Percentiles rank a stretch among this genome's conserved stretches.
These are phyloP conservation scores for Caretta caretta DNA, from an alignment of 2,113 vertebrate species.

Conservation along the genomic window DNA sequence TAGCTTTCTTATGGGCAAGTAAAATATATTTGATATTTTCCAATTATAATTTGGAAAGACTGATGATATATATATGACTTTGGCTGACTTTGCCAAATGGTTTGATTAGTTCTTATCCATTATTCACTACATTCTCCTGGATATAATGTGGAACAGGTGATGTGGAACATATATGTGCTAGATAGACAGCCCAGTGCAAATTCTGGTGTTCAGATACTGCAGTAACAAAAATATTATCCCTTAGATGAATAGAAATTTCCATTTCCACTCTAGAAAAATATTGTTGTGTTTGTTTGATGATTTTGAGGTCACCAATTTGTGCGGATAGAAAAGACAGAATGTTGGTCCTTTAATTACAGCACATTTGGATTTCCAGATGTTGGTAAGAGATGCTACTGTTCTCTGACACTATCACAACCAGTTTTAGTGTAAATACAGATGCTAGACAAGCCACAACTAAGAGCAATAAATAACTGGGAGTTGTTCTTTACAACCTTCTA, in stretches of 20 bases:
- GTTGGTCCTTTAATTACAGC: background rate
- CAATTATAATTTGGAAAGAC: background rate
- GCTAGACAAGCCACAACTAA: background rate
- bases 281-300: background rate
- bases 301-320: background rate
- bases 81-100: background rate
- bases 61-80: background rate
- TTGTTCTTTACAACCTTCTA: background rate
- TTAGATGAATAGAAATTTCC: background rate
- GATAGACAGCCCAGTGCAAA: background rate
- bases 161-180: background rate
- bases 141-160: background rate
- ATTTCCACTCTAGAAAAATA: background rate
- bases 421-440: background rate
- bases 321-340: background rate
- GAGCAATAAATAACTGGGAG: background rate
- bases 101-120: background rate
- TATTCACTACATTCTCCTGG: background rate
- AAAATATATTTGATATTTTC: background rate
- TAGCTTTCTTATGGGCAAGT: background rate
- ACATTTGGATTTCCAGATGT: background rate
- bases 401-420: background rate
- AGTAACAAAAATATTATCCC: background rate
- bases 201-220: background rate
- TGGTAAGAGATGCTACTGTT: background rate